Evolutionary conservation across 2,113 vertebrate species (phyloP).

Genomic region (Ammospiza nelsoni): DNA sequence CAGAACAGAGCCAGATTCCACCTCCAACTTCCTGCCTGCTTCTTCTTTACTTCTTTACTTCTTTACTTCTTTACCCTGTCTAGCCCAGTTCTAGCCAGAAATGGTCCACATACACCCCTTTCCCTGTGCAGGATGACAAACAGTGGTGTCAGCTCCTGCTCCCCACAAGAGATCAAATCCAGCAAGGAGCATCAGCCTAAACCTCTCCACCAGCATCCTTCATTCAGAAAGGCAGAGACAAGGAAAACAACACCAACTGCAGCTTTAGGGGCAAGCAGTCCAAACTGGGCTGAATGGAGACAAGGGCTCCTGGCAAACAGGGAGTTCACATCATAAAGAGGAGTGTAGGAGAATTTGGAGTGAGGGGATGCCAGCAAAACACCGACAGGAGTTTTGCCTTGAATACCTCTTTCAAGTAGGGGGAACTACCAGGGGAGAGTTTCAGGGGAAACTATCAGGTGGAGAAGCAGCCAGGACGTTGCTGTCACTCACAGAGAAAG

Average conservation of each 20-base stretch:
- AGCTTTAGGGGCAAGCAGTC: neutral
- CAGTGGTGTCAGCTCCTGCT: accelerated
- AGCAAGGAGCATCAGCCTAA: neutral
- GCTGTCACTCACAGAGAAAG: neutral
- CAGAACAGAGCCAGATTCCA: neutral
- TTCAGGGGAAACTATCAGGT: neutral
- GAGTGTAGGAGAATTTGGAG: neutral
- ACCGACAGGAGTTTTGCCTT: neutral
- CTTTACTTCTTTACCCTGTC: neutral
- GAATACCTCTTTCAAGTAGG: neutral
- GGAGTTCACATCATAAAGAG: neutral
- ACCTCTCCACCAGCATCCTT: neutral
- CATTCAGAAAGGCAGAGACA: neutral
- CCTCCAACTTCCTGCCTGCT: neutral
- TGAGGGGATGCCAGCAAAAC: neutral
- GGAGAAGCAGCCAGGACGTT: neutral
- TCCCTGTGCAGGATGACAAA: neutral
- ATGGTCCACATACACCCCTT: neutral
- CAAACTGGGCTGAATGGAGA: neutral
- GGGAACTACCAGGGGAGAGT: neutral
- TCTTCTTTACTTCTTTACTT: neutral
- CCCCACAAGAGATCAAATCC: neutral
- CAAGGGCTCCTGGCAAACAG: neutral
- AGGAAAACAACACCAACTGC: neutral
- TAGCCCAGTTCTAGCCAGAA: neutral